phyloP scores from a whole-genome alignment of 2,113 vertebrate species.

The Sminthopsis crassicaudata region DNA sequence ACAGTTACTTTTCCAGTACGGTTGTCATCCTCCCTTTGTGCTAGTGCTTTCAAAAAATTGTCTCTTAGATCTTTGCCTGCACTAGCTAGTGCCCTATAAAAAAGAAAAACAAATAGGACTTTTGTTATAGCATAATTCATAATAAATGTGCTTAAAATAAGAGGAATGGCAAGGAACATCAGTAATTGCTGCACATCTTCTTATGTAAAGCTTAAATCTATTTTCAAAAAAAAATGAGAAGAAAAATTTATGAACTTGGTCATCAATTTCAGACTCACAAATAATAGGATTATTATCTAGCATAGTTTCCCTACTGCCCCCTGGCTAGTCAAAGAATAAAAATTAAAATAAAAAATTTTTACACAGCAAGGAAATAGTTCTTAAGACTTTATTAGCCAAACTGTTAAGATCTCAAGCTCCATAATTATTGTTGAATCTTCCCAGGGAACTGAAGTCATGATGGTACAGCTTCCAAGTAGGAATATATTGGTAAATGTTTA shows the following conservation, averaged over 20 bases:
- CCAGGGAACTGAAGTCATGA: neutral
- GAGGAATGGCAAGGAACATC: neutral
- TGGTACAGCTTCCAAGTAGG: neutral
- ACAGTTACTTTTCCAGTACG: conserved; percentile 87
- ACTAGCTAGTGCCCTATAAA: conserved; percentile 88
- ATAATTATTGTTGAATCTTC: neutral
- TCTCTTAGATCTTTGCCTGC: conserved; percentile 88
- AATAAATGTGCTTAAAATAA: neutral
- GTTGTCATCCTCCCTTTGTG: conserved; percentile 89
- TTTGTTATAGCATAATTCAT: conserved; percentile 51
- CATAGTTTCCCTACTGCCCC: neutral
- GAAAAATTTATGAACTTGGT: neutral
- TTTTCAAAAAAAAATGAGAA: neutral
- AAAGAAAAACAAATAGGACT: conserved; percentile 79
- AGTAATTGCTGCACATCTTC: neutral
- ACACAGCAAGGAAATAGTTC: neutral
- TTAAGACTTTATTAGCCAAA: neutral
- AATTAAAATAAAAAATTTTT: neutral
- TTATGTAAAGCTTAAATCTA: neutral
- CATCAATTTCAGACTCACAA: neutral
- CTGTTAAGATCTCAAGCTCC: neutral
- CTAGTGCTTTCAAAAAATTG: conserved; percentile 88
- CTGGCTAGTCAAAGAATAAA: neutral
- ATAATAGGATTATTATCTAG: neutral
- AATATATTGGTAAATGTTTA: neutral